Base-by-base conservation (phyloP, 2,797 vertebrate species). In the Sebastes trivittatus region DNA sequence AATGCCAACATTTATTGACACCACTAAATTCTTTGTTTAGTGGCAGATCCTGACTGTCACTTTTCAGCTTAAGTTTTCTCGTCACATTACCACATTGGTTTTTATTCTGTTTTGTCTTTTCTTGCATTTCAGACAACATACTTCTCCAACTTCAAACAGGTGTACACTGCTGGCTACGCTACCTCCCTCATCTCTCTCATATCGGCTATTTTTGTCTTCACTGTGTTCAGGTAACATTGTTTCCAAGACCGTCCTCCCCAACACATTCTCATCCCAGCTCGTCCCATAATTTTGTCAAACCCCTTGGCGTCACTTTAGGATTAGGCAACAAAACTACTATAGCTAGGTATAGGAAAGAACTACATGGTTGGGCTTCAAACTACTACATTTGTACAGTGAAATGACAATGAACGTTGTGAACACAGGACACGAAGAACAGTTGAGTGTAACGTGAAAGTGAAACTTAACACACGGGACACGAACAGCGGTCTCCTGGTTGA, bases 101-200 rank as follows among this genome's bases (percentile, higher is more conserved):
- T 62, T 20, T 6, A 10, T 32, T 54, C 14, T 23, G 1, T 22
- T 25, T 30, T 73, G 2, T 56, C 20, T 71, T 32, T 42, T 73
- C 9, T 36, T 66, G 1, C 7, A 3, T 82, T 83, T 38, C 87
- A 97, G 96, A 96, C 95, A 55, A 93, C 90, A 2, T 97, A 97
- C 92, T 96, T 96, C 87, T 96, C 96, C 83, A 95, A 95, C 71
- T 94, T 97, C 91, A 96, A 95, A 84, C 92, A 95, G 68, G 90
- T 96, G 64, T 96, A 96, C 87, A 96, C 96, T 0, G 92, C 92
- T 0, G 95, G 96, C 67, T 96, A 96, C 0, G 94, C 96, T 10
- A 95, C 95, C 29, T 96, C 96, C 23, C 95, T 96, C 54, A 84
- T 95, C 85, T 92, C 94, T 1, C 95, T 96, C 6, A 95, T 96